These are phyloP conservation scores for Phallusia fumigata DNA, from an alignment of 23 tunicate genomes.

Conservation along the genomic window DNA sequence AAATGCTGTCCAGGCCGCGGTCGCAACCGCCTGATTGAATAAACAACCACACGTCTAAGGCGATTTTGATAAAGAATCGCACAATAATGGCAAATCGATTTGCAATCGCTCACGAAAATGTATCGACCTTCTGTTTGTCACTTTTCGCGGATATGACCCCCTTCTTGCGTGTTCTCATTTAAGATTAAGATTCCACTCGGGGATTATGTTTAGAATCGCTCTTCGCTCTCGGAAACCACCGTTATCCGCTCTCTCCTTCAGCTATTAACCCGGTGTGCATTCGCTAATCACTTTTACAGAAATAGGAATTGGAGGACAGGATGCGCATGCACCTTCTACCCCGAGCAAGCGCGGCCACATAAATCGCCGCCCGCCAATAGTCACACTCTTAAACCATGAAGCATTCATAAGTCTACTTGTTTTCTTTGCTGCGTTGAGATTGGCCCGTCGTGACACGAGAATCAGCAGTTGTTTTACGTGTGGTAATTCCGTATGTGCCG, in stretches of 20 bases:
- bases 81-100: conserved; percentile 2
- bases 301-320: too few species aligned
- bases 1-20: neutral
- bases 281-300: neutral
- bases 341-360: neutral
- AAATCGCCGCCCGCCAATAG: neutral
- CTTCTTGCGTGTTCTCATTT: neutral
- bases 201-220: neutral
- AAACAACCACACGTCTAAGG: neutral
- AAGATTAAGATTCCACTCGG: neutral
- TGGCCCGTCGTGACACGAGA: conserved; percentile 10
- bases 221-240: neutral
- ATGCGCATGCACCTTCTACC: too few species aligned
- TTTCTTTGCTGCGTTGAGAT: conserved; percentile 10
- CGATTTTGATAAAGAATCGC: conserved; percentile 7
- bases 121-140: conserved; percentile 7
- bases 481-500: conserved; percentile 16
- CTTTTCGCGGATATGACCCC: neutral
- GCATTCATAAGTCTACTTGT: conserved; percentile 6
- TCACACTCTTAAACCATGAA: neutral
- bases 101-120: conserved; percentile 12
- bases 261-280: neutral
- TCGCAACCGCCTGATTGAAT: neutral
- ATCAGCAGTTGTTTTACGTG: conserved; percentile 12
- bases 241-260: neutral